Conservation (phyloP, 2,113 vertebrate genomes). For the Astur gentilis region DNA sequence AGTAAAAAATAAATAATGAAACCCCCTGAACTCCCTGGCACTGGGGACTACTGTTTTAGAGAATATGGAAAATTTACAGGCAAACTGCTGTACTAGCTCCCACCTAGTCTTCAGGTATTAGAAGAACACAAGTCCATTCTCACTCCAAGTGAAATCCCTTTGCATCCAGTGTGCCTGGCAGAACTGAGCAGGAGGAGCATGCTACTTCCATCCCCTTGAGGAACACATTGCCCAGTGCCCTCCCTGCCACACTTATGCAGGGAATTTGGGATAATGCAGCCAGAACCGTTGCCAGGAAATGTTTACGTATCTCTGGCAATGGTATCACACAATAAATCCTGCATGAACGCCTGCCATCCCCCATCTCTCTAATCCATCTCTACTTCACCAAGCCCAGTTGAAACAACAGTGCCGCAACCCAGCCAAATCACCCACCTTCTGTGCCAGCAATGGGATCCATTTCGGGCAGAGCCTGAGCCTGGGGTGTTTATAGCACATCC, state of each 20-base stretch:
- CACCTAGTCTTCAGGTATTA: not conserved
- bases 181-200: too few relatives aligned
- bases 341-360: not conserved
- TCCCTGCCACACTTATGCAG: not conserved
- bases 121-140: not conserved
- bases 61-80: not conserved
- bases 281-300: not conserved
- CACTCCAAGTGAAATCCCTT: not conserved
- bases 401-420: accelerated
- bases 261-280: not conserved
- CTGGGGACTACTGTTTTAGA: not conserved
- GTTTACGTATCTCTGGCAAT: not conserved
- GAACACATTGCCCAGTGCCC: not conserved
- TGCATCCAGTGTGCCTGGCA: not conserved
- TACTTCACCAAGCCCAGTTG: not conserved
- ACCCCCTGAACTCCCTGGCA: not conserved
- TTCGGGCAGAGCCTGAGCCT: accelerated
- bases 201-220: too few relatives aligned
- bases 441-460: not conserved
- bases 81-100: not conserved
- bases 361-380: not conserved
- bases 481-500: accelerated
- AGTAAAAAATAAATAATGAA: not conserved
- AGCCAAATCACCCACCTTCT: not conserved
- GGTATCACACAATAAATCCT: not conserved